These are phyloP conservation scores for Leptothorax acervorum DNA, from an alignment of 2,888 invertebrate genomes.

Conservation along the genomic window DNA sequence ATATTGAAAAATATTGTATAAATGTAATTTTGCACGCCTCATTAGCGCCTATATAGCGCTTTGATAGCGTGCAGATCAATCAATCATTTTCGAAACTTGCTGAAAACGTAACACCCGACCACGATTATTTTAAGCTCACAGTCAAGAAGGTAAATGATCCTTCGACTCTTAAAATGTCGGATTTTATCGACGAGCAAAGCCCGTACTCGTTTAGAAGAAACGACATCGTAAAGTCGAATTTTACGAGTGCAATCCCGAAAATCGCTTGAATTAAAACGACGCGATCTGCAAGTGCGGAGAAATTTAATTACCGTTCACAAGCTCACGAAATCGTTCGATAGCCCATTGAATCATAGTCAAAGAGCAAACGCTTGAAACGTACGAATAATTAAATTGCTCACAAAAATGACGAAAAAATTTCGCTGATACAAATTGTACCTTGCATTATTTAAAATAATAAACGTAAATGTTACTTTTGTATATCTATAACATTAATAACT, in stretches of 20 bases:
- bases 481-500: neutral
- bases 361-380: neutral
- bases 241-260: conserved; percentile 32
- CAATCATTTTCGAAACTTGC: neutral
- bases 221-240: conserved; percentile 34
- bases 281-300: neutral
- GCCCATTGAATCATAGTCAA: neutral
- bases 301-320: conserved; percentile 20
- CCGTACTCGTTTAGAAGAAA: conserved; percentile 20
- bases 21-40: conserved; percentile 13
- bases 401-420: neutral
- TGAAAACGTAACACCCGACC: neutral
- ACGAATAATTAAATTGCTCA: neutral
- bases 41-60: neutral
- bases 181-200: conserved; percentile 20
- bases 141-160: conserved; percentile 25
- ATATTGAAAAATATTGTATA: neutral
- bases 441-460: neutral
- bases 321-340: neutral
- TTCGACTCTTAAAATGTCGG: conserved; percentile 8
- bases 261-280: neutral
- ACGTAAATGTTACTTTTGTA: neutral
- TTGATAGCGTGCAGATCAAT: neutral
- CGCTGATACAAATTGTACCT: neutral
- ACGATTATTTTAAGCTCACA: conserved; percentile 11